phyloP scores from a whole-genome alignment of 2,797 vertebrate species.

The Oryzias dopingdopingensis region DNA sequence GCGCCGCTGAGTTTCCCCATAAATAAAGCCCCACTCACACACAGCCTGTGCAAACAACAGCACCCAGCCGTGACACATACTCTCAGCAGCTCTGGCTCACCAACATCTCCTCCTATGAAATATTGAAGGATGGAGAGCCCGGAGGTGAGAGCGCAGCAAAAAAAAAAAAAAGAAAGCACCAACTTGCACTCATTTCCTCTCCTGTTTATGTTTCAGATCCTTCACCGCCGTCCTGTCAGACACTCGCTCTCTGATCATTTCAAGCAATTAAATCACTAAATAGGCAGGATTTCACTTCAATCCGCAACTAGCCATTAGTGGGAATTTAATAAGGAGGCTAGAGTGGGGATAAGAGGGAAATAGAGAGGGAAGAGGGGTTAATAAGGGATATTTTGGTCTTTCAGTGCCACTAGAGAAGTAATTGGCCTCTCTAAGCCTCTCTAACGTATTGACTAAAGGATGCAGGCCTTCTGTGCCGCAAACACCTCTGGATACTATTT shows the following conservation, averaged over 20 bases:
- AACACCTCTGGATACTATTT: conserved; percentile 5
- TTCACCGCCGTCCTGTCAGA: conserved; percentile 6
- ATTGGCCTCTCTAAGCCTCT: conserved; percentile 40
- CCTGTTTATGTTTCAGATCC: conserved; percentile 33
- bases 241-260: conserved; percentile 38
- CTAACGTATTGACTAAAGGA: conserved; percentile 35
- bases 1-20: conserved; percentile 61
- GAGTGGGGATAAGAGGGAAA: conserved; percentile 32
- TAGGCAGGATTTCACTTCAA: conserved; percentile 46
- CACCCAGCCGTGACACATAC: conserved; percentile 23
- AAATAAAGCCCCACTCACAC: conserved; percentile 55
- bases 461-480: conserved; percentile 14
- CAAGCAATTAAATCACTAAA: conserved; percentile 55
- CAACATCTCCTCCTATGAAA: conserved; percentile 64
- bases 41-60: conserved; percentile 38
- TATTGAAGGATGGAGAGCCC: conserved; percentile 69
- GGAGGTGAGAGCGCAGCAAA: conserved; percentile 39
- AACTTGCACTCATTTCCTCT: conserved; percentile 45
- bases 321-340: conserved; percentile 40
- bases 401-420: conserved; percentile 39
- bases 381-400: conserved; percentile 42
- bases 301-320: conserved; percentile 47
- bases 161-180: conserved; percentile 39
- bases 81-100: conserved; percentile 35
- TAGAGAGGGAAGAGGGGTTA: conserved; percentile 25